Percentiles rank a stretch among this genome's conserved stretches.
Evolutionary conservation across 2,797 vertebrate species (phyloP).

Genomic region (Tinamus major): DNA sequence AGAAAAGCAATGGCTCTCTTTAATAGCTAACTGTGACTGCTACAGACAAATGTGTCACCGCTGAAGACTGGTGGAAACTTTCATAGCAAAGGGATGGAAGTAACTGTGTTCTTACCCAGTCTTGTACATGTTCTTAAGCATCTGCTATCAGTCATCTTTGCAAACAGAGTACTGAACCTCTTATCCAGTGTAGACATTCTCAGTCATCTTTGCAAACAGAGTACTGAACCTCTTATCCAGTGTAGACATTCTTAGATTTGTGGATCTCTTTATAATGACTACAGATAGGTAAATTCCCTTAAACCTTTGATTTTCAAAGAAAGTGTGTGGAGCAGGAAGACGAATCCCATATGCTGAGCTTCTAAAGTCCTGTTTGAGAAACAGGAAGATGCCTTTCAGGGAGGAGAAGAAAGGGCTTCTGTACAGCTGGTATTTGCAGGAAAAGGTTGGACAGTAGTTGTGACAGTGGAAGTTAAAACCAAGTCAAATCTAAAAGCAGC

Average conservation of each 20-base stretch:
- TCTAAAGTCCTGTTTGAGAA: neutral
- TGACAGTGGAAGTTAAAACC: neutral
- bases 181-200: neutral
- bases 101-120: neutral
- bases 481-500: neutral
- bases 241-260: neutral
- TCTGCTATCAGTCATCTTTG: neutral
- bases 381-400: neutral
- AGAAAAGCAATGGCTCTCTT: neutral
- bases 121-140: neutral
- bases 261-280: neutral
- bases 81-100: neutral
- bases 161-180: neutral
- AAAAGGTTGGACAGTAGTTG: neutral
- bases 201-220: neutral
- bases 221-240: neutral
- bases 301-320: neutral
- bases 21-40: too few species aligned
- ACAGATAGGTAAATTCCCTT: neutral
- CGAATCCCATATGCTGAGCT: neutral
- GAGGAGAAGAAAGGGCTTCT: neutral
- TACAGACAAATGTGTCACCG: neutral
- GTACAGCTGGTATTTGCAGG: neutral
- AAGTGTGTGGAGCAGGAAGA: neutral
- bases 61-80: neutral